Conservation (phyloP, 2,888 invertebrate genomes). For the Crocallis elinguaria region DNA sequence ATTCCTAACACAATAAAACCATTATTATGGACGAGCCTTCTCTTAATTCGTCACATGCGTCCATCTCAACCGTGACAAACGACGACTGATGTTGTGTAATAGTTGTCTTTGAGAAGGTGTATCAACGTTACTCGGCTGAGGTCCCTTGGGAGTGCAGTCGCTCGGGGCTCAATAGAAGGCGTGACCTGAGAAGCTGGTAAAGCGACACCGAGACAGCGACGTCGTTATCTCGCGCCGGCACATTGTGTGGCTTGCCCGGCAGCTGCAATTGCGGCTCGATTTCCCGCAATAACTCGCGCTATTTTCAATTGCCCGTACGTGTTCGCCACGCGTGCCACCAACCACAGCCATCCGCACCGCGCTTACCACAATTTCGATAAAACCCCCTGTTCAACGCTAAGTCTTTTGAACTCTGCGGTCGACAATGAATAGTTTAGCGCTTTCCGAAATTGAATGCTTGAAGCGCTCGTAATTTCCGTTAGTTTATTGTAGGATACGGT, state of each 20-base stretch:
- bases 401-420: constrained; percentile 48
- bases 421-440: constrained; percentile 47
- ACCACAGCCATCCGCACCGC: constrained; percentile 61
- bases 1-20: constrained; percentile 61
- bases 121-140: constrained; percentile 20
- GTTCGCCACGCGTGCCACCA: constrained; percentile 73
- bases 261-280: constrained; percentile 71
- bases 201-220: constrained; percentile 47
- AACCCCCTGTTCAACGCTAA: constrained; percentile 65
- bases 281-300: constrained; percentile 74
- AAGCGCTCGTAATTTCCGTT: constrained; percentile 43
- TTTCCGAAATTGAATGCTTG: constrained; percentile 49
- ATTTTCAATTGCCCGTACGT: constrained; percentile 78
- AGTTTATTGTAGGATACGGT: constrained; percentile 5
- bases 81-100: constrained; percentile 3
- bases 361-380: constrained; percentile 69
- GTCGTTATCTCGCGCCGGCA: constrained; percentile 55
- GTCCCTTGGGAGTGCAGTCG: constrained; percentile 30
- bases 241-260: constrained; percentile 69
- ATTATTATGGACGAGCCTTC: constrained; percentile 28
- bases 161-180: constrained; percentile 48
- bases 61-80: constrained; percentile 20
- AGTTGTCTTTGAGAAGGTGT: neutral
- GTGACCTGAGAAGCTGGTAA: constrained; percentile 53
- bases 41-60: constrained; percentile 23